Base-by-base conservation (phyloP, 2,888 invertebrate genomes). In the Physocephala rufipes region DNA sequence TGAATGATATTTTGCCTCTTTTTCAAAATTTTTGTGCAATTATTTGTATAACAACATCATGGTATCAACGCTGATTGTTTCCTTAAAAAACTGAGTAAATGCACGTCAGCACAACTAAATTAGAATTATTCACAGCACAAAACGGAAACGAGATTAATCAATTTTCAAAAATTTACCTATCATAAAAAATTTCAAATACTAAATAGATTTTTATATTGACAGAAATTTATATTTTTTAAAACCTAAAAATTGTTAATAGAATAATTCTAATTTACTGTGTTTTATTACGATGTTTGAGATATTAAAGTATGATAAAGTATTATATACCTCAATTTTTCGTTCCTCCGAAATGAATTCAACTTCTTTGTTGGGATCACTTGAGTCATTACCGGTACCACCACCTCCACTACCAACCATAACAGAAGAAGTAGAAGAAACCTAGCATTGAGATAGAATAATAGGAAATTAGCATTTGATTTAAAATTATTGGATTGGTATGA, bases 301-400 rank as follows among this genome's bases (percentile, higher is more conserved):
- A 67, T 55, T 47, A 30, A 43, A 65, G n/a, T 61, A 59, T 58
- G 47, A 72, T 53, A 69, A n/a, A 53, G 12, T 12, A 15, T 26
- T 64, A 62, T 76, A 74, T 83, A 86, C 86, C 86, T 86, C 86
- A 76, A 86, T 85, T 73, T 82, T 82, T 59, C 90, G 88, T 61
- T 89, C 88, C 78, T 91, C 90, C 73, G 87, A 86, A 51, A 91
- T 89, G 81, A 91, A 90, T 82, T 91, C 90, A 71, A 91, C 90
- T 80, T 91, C 91, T 1, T 90, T 90, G 80, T 90, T 91, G 21
- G 87, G 77, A 83, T 89, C 79, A 55, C 66, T 62, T 26, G 68
- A 75, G 67, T 82, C 82, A 49, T 76, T 79, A 30, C 30, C 73
- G 86, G 87, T 77, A 84, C 87, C 76, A 47, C 53, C 53, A 36